Base-by-base conservation (phyloP, 2,888 invertebrate genomes). In the Branchellion lobata region DNA sequence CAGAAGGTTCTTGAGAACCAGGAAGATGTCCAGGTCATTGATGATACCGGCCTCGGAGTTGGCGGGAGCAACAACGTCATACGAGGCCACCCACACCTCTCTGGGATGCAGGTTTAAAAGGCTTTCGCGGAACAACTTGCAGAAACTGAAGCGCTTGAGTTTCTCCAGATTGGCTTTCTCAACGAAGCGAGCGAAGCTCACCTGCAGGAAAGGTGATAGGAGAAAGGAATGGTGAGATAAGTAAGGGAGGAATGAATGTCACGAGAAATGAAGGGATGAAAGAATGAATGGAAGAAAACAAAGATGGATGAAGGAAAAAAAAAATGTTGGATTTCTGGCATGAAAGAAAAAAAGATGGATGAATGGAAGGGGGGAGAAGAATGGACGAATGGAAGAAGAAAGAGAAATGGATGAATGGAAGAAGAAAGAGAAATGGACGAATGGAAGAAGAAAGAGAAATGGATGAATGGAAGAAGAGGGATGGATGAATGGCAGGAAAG, bases 71-170 rank as follows among this genome's bases (percentile, higher is more conserved):
- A 96, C 92, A 81, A 97, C 93, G 87, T 97, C 97, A 87, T 96
- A 96, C 0, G 94, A 94, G 87, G 95, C 95, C 87, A 96, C 95
- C 80, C 92, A 92, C 27, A 93, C 90, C 88, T 96, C 95, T 82
- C 92, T 90, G 0, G 97, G 97, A 88, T 95, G 94, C 84, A 93
- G 92, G 8, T 89, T 88, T 84, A 89, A 85, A 83, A 92, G 92
- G 79, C 84, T 84, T 86, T 94, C 93, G 80, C 94, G 90, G 85
- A 92, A 97, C 0, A 96, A 95, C 76, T 93, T 90, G 84, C 94
- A 95, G 5, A 96, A 91, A 0, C 92, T 91, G 87, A 93, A 97
- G 74, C 97, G 91, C 82, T 95, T 92, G 85, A 72, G 91, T 91
- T 0, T 94, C 91, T 1, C 91, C 91, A 82, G 92, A 92, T 89